Base-by-base conservation (phyloP, 2,797 vertebrate genomes). In the Crossoptilon crossoptilon region DNA sequence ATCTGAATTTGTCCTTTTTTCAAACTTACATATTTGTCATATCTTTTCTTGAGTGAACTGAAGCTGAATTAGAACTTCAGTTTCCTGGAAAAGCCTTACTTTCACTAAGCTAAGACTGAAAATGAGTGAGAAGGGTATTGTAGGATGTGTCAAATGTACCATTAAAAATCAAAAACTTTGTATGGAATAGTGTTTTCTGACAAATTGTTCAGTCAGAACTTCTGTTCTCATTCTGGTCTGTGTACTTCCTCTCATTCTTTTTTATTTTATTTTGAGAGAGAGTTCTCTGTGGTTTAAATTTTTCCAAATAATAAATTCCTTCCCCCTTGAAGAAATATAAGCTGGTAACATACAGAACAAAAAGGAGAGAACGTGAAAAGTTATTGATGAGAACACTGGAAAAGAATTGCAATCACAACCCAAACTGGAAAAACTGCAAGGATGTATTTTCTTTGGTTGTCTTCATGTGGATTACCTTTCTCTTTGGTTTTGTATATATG, bases 281-380 rank as follows among this genome's bases (percentile, higher is more conserved):
- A 41, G 14, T 66, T 84, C 84, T 88, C 8, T 84, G 35, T 59
- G 37, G 63, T 78, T 94, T 87, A 27, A 91, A 67, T 18, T 81
- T 95, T 92, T 89, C 63, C 39, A 63, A 55, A 69, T 70, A 19
- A 63, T 59, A 92, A 72, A 27, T 75, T 89, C 21, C 9, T 75
- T 89, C 21, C 9, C 70, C 59, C 55, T 24, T 67, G 39, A 69
- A 72, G 62, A 8, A 63, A 24, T 35, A 71, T 87, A 92, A 87
- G 91, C 87, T 63, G 66, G 43, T 17, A 89, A 81, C 6, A 56
- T 7, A 21, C 4, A 75, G 67, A 90, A 77, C 15, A 91, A 82
- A 75, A 90, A 89, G 60, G 56, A 81, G 27, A 72, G 58, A 83
- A 73, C 37, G 14, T 66, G 66, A 67, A 84, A 84, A 87, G 31